phyloP scores from a whole-genome alignment of 2,888 invertebrate species.

The Eledona agricola region DNA sequence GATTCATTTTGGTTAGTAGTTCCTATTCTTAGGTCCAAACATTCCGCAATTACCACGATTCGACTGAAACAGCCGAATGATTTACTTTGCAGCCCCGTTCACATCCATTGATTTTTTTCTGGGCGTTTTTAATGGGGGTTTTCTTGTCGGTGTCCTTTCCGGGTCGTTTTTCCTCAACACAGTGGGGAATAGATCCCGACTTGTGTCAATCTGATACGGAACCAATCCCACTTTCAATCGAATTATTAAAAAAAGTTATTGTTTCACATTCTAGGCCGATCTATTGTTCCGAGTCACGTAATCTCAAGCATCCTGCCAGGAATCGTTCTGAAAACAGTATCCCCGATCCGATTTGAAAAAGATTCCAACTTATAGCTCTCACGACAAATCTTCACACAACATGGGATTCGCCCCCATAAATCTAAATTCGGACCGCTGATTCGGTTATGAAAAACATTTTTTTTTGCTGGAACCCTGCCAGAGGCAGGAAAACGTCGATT shows the following conservation, averaged over 20 bases:
- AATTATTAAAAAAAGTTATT: constrained; percentile 24
- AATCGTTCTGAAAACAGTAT: constrained; percentile 20
- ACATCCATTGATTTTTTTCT: constrained; percentile 9
- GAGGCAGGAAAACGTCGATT: no score
- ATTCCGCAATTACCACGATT: constrained; percentile 2
- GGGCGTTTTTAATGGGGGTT: constrained; percentile 16
- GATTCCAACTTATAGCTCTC: no score
- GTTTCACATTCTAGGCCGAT: constrained; percentile 12
- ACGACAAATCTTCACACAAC: no score
- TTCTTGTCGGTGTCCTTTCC: constrained; percentile 6
- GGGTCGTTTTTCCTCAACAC: constrained; percentile 6
- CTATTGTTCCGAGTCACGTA: constrained; percentile 17
- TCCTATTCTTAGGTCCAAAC: neutral
- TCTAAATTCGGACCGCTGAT: no score
- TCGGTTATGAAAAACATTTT: no score
- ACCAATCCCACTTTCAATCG: constrained; percentile 11
- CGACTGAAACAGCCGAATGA: constrained; percentile 1
- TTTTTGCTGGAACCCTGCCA: no score
- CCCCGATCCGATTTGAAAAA: no score
- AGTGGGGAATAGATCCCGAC: constrained; percentile 2
- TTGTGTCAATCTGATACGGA: constrained; percentile 6
- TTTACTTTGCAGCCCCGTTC: constrained; percentile 7
- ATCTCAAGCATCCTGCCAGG: constrained; percentile 12
- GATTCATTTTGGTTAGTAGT: neutral
- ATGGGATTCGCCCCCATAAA: no score